Evolutionary conservation across 2,113 vertebrate species (phyloP), one percentile per base, ranked within the genome.

Genomic region (Alethe diademata): DNA sequence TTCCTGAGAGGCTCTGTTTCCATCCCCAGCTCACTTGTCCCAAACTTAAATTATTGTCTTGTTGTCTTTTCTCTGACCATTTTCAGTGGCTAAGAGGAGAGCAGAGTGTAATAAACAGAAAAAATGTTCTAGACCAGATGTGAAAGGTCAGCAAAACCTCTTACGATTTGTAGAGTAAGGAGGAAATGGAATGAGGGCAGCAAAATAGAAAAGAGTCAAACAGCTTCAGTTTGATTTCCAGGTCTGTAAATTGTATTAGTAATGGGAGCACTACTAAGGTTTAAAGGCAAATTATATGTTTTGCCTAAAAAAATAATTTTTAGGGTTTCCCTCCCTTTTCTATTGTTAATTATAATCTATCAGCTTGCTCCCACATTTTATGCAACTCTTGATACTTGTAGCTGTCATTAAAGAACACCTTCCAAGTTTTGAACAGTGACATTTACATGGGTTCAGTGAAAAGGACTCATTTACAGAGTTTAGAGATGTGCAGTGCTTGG

Each of bases 221-320:
- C 66, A 87, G 58, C 57, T 90, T 73, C 87, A 84, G 11, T 45
- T 42, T 86, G 78, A 90, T 88, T 94, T 96, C 36, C 19, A 74
- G 80, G 72, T 69, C 75, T 87, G 87, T 81, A 97, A 95, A 97
- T 89, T 82, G 65, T 57, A 75, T 93, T 93, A 93, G 67, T 53
- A 78, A 97, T 91, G 95, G 90, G 86, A 86, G 47, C 89, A 47
- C 54, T 86, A 90, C 62, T 78, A 73, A 19, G 51, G 61, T 96
- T 97, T 97, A 97, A 95, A 96, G 88, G 78, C 70, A 98, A 97
- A 98, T 97, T 94, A 94, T 64, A 96, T 95, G 94, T 97, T 97
- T 97, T 95, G 67, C 93, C 84, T 96, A 67, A 89, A 88, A 97
- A 97, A 96, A 88, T 85, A 96, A 95, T 90, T 92, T 97, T 95